Evolutionary conservation across 2,888 invertebrate species (phyloP).

Genomic region (Limnephilus rhombicus): DNA sequence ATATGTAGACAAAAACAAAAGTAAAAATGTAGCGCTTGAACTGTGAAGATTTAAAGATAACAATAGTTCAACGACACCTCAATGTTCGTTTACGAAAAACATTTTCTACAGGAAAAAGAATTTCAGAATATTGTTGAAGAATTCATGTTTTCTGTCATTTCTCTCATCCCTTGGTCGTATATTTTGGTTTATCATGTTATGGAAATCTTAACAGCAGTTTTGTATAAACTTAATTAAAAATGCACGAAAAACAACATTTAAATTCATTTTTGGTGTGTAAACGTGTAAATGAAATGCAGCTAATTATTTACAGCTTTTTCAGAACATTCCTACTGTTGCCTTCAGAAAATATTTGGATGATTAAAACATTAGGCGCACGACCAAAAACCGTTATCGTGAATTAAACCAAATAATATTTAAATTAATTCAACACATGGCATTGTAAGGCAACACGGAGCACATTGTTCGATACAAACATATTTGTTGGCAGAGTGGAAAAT

Average conservation of each 20-base stretch:
- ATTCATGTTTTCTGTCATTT: neutral
- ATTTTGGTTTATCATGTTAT: neutral
- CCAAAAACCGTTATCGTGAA: conserved; percentile 15
- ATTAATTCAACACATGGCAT: conserved; percentile 32
- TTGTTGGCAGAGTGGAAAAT: conserved; percentile 37
- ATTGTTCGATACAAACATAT: conserved; percentile 27
- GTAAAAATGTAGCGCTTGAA: neutral
- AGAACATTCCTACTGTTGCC: neutral
- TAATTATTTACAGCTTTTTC: neutral
- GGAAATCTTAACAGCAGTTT: neutral
- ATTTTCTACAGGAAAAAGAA: neutral
- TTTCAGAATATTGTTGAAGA: neutral
- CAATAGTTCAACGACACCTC: neutral
- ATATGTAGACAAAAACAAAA: neutral
- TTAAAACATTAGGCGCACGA: conserved; percentile 48
- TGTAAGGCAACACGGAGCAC: conserved; percentile 15
- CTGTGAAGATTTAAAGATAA: neutral
- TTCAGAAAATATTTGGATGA: conserved; percentile 31
- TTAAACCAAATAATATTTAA: conserved; percentile 31
- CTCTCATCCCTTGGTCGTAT: neutral
- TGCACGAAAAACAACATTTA: neutral
- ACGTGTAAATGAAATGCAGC: neutral
- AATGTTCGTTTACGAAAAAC: neutral
- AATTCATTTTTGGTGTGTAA: neutral
- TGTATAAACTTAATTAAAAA: neutral